Base-by-base conservation (phyloP, 2,888 invertebrate genomes). In the Lasiommata megera region DNA sequence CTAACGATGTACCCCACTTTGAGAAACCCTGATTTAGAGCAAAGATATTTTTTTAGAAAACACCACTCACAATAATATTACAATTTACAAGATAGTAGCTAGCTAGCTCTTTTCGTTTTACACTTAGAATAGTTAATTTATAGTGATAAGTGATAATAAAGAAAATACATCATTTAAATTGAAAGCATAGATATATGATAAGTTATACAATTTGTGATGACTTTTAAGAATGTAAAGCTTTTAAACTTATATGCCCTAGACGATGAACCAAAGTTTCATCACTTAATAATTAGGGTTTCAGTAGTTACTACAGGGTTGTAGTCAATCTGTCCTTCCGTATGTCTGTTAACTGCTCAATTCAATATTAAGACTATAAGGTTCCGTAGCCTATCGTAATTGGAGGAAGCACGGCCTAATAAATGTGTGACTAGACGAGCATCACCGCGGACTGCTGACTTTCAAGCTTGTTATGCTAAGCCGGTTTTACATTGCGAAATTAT, bases 281-380 rank as follows among this genome's bases (percentile, higher is more conserved):
- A 77, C 76, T 79, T 75, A 76, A 76, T 80, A 82, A 77, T 78
- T 80, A 85, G 83, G 80, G 74, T 79, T 34, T 83, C 81, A 76
- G 84, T 86, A 87, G 84, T 75, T 75, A 80, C 72, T 76, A 81
- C 87, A 84, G 85, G 84, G 86, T 83, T 80, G 77, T 78, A 78
- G 83, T 84, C 77, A 81, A 82, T 86, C 80, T 83, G 86, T 84
- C 82, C 85, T 83, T 87, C 85, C 88, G 82, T 84, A 83, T 84
- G 83, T 82, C 77, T 83, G 75, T 77, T 77, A 79, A 81, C 82
- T 87, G 88, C 87, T 88, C 88, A 88, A 88, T 86, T 86, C 80
- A 84, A 72, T 80, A 74, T 77, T 84, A 85, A 84, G 80, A 78
- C 71, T 84, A 80, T 76, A 70, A 63, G 75, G 74, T 76, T 76